Evolutionary conservation across 2,113 vertebrate species (phyloP).

Genomic region (Epinephelus cyanopodus): DNA sequence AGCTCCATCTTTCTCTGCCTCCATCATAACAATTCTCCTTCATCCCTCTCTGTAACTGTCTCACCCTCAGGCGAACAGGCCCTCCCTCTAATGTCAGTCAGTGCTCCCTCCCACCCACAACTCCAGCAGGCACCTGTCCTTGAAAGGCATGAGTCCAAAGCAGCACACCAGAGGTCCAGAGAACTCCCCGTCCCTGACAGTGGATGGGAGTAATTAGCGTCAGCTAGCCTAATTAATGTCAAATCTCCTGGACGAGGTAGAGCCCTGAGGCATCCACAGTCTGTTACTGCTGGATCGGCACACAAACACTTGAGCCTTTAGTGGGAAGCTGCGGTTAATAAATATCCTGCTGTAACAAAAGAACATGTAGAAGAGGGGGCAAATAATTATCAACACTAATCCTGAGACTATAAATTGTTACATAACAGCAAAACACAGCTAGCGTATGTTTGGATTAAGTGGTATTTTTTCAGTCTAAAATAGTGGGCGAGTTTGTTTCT

Average conservation of each 20-base stretch:
- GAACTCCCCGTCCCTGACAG: conserved; percentile 6
- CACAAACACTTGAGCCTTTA: background rate
- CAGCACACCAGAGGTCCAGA: conserved; percentile 3
- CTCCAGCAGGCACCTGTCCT: conserved; percentile 21
- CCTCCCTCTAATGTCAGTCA: background rate
- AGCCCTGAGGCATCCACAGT: conserved; percentile 34
- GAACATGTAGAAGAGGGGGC: background rate
- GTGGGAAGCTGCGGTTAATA: conserved; percentile 3
- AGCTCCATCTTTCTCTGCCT: background rate
- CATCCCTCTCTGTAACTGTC: background rate
- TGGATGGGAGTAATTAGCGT: conserved; percentile 61
- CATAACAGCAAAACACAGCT: background rate
- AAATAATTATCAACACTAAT: background rate
- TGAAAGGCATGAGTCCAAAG: background rate
- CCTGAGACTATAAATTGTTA: conserved; percentile 1
- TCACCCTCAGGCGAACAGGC: background rate
- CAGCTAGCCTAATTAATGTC: conserved; percentile 66
- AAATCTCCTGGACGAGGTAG: conserved; percentile 38
- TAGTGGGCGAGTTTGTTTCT: too few relatives aligned
- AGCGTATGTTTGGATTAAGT: background rate
- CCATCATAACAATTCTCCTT: background rate
- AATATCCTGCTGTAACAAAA: background rate
- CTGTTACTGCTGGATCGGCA: background rate
- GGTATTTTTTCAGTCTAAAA: background rate
- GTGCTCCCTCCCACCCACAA: background rate